Conservation (phyloP, 53 echinoderm and acorn worm species). For the Paracentrotus lividus region DNA sequence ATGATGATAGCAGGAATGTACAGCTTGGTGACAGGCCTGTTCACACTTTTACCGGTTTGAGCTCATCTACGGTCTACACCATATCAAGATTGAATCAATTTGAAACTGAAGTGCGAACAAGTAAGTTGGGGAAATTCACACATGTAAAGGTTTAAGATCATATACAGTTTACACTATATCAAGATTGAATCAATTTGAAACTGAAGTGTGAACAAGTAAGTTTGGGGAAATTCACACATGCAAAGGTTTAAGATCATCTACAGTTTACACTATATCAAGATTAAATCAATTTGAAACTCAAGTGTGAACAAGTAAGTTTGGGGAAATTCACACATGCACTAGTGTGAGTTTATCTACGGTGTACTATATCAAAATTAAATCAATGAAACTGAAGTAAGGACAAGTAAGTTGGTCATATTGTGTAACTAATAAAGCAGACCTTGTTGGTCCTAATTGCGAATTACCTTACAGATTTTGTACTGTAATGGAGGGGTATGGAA, state of each 20-base stretch:
- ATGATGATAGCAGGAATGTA: not conserved
- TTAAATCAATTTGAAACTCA: not conserved
- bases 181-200: not conserved
- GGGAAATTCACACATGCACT: not conserved
- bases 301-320: constrained; percentile 68
- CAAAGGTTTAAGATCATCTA: constrained; percentile 1
- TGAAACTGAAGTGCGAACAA: constrained; percentile 42
- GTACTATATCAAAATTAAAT: not conserved
- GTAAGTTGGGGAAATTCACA: constrained; percentile 40
- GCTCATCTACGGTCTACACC: constrained; percentile 40
- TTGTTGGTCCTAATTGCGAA: too few species aligned
- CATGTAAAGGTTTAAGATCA: not conserved
- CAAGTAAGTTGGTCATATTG: constrained; percentile 70
- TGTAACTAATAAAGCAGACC: too few species aligned
- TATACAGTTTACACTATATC: not conserved
- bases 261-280: not conserved
- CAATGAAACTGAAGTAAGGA: not conserved
- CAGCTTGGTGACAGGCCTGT: constrained; percentile 34
- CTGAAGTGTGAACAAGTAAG: constrained; percentile 68
- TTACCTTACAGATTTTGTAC: too few species aligned
- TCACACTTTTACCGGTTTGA: constrained; percentile 69
- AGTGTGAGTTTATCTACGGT: constrained; percentile 5
- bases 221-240: not conserved
- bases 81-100: not conserved
- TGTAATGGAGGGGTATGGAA: too few species aligned